Evolutionary conservation across 2,113 vertebrate species (phyloP).

Genomic region (Desmodus rotundus): DNA sequence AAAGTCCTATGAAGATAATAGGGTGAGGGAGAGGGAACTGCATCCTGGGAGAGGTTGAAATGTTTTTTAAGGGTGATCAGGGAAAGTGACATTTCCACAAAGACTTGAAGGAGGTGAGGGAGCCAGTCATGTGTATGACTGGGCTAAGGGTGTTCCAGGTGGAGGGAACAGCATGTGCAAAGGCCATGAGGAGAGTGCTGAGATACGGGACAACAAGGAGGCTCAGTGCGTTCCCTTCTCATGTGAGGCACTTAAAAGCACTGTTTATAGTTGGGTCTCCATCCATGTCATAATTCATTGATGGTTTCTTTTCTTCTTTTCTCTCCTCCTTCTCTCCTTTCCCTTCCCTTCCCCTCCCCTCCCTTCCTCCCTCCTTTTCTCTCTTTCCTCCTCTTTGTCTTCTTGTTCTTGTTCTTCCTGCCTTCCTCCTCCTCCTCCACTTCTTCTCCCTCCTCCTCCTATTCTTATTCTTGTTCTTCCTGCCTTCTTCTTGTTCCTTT

Average conservation of each 20-base stretch:
- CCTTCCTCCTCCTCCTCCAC: too few species aligned
- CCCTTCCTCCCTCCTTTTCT: neutral
- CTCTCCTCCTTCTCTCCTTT: neutral
- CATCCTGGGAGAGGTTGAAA: neutral
- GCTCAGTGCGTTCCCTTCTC: accelerated
- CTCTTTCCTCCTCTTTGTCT: too few species aligned
- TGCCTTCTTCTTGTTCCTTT: too few species aligned
- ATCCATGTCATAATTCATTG: neutral
- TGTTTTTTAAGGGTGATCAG: accelerated
- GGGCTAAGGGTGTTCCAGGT: neutral
- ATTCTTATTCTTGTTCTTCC: too few species aligned
- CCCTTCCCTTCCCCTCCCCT: neutral
- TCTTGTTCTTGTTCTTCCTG: too few species aligned
- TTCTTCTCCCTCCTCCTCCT: neutral
- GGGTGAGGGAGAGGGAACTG: accelerated
- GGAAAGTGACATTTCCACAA: neutral
- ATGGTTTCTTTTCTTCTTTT: neutral
- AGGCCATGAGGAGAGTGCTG: neutral
- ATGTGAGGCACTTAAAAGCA: accelerated
- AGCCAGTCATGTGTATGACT: neutral
- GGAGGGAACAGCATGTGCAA: too few species aligned
- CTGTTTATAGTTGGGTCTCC: neutral
- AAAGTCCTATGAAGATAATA: accelerated
- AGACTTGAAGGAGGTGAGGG: neutral
- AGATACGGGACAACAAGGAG: accelerated